Evolutionary conservation across 2,113 vertebrate genomes (phyloP), one percentile per base, ranked within the genome.

Genomic region (Oophaga pumilio): DNA sequence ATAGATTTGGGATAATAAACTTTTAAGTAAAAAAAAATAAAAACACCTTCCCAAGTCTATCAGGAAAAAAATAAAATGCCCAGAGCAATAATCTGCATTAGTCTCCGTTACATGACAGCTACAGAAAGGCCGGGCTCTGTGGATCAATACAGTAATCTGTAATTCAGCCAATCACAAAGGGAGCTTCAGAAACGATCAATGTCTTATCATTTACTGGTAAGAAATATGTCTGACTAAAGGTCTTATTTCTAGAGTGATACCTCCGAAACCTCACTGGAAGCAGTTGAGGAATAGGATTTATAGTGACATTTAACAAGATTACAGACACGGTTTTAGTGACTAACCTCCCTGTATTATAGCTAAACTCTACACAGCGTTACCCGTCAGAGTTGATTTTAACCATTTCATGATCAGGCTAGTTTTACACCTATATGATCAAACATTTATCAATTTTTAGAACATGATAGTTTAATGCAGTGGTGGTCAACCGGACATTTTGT

Each of bases 91-190:
- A 88, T 84, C 87, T 84, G 50, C 87, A 77, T 88, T 52, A 68
- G 86, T 87, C 71, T 83, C 26, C 17, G 43, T 83, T 77, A 76
- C 80, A 59, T 77, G 81, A 60, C 81, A 88, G 81, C 52, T 73
- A 53, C 49, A 87, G 86, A 84, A 88, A 84, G 80, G 60, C n/a
- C 12, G 56, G 26, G 62, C 17, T 71, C 74, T 56, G 1, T 2
- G 7, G 71, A 88, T 88, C 87, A 84, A 88, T 88, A 84, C 20
- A 77, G 71, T 77, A 88, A 88, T 88, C 87, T 88, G 87, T 88
- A 88, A 68, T 49, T 60, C 69, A 77, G 80, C 87, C 80, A 88
- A 88, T 88, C 87, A 84, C 81, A 56, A 50, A 60, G 52, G 13
- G 49, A 33, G 81, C 87, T 77, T 76, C 26, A 84, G 24, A 69